These are phyloP conservation scores for Dendrocincla tyrannina DNA, from an alignment of 2,797 vertebrate species.

Conservation along the genomic window DNA sequence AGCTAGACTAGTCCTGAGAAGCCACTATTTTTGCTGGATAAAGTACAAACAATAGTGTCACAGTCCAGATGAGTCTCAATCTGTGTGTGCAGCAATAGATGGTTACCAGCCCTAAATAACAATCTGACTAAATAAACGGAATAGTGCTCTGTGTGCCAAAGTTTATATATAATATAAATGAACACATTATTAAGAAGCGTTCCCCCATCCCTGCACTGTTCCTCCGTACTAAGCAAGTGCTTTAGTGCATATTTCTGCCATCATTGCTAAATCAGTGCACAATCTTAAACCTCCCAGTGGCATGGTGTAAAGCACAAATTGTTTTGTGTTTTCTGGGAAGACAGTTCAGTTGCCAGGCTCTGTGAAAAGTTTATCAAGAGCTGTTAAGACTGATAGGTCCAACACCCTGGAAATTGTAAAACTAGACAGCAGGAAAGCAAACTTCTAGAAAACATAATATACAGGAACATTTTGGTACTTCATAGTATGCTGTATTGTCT, in stretches of 20 bases:
- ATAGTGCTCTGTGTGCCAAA: neutral
- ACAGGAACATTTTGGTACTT: neutral
- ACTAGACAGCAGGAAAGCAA: neutral
- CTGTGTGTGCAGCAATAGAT: rapidly evolving
- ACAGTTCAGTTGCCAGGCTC: neutral
- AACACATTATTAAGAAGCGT: neutral
- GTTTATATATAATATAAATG: neutral
- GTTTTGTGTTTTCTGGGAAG: neutral
- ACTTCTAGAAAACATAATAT: neutral
- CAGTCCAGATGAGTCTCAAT: neutral
- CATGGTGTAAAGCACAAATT: neutral
- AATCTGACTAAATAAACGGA: neutral
- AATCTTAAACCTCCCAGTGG: neutral
- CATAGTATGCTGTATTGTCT: neutral
- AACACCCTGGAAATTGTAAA: neutral
- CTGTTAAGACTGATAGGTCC: neutral
- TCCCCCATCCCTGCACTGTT: neutral
- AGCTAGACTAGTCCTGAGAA: neutral
- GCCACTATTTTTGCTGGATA: neutral
- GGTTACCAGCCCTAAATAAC: neutral
- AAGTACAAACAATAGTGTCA: neutral
- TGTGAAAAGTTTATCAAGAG: neutral
- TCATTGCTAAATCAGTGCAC: neutral
- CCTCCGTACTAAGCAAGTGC: neutral
- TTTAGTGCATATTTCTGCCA: neutral